phyloP scores from a whole-genome alignment of 2,797 vertebrate species.

The Sebastes umbrosus region DNA sequence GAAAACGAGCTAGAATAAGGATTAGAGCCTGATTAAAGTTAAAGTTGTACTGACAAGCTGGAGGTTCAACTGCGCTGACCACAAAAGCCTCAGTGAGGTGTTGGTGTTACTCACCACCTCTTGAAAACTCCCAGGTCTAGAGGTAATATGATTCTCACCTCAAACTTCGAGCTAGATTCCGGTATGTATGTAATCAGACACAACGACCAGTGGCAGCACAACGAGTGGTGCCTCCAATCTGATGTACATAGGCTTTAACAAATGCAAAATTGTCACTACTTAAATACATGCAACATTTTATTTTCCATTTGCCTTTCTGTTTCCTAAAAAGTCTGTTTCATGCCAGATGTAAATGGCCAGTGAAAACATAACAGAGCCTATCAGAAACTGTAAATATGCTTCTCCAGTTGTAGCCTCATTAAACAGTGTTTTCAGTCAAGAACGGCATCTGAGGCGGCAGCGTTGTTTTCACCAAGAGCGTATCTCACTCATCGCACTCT shows the following conservation, averaged over 20 bases:
- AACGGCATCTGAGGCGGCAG: conserved; percentile 35
- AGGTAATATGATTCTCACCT: background rate
- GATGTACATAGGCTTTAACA: background rate
- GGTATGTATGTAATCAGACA: background rate
- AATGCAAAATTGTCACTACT: conserved; percentile 8
- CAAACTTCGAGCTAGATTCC: background rate
- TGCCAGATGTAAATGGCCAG: conserved; percentile 56
- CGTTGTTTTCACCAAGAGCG: conserved; percentile 40
- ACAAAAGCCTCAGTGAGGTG: background rate
- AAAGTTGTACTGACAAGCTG: background rate
- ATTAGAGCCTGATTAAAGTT: background rate
- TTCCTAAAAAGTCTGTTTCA: background rate
- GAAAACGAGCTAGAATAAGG: background rate
- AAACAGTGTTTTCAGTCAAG: conserved; percentile 51
- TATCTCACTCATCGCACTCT: conserved; percentile 65
- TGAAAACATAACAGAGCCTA: conserved; percentile 60
- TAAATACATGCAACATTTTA: conserved; percentile 13
- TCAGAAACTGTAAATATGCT: conserved; percentile 37
- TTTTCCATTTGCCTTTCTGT: conserved; percentile 20
- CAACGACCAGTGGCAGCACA: background rate
- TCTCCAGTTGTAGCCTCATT: conserved; percentile 54
- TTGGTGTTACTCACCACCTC: background rate
- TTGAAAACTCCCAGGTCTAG: background rate
- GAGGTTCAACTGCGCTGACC: background rate
- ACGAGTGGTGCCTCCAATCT: conserved; percentile 12